These are phyloP conservation scores for Aelia acuminata DNA, from an alignment of 2,888 invertebrate species.

Conservation along the genomic window DNA sequence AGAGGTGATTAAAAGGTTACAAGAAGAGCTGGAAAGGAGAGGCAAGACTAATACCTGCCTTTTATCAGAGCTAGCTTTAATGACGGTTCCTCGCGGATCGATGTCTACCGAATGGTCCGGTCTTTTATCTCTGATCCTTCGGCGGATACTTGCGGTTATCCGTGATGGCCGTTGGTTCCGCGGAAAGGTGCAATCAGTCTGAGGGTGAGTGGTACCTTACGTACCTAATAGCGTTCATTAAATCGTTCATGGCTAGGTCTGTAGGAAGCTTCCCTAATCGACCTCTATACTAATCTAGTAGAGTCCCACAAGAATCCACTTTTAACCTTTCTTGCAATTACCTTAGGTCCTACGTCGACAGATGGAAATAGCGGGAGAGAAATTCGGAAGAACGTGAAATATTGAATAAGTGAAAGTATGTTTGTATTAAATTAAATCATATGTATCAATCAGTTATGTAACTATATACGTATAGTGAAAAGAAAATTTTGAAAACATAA, in stretches of 20 bases:
- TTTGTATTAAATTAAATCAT: too few relatives aligned
- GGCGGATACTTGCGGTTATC: slow-evolving; percentile 9
- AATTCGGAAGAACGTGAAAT: not conserved
- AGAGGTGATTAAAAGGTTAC: slow-evolving; percentile 45
- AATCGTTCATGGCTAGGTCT: not conserved
- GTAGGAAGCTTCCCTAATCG: not conserved
- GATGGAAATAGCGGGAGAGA: not conserved
- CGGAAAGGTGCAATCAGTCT: not conserved
- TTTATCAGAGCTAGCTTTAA: slow-evolving; percentile 49
- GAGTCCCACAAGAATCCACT: not conserved
- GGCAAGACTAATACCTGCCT: slow-evolving; percentile 35
- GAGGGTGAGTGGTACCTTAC: not conserved
- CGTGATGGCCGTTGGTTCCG: not conserved
- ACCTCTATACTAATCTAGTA: not conserved
- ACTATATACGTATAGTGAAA: too few relatives aligned
- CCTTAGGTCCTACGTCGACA: too few relatives aligned
- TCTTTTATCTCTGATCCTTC: slow-evolving; percentile 10
- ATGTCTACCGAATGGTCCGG: not conserved
- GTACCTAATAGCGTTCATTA: not conserved
- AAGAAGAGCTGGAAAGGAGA: slow-evolving; percentile 13
- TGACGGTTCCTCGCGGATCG: slow-evolving; percentile 13
- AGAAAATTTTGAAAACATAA: too few relatives aligned
- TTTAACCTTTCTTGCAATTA: not conserved
- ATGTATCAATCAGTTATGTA: too few relatives aligned
- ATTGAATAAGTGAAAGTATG: too few relatives aligned